These are phyloP conservation scores for Agrilus planipennis DNA, from an alignment of 1,140 invertebrate genomes.

Conservation along the genomic window DNA sequence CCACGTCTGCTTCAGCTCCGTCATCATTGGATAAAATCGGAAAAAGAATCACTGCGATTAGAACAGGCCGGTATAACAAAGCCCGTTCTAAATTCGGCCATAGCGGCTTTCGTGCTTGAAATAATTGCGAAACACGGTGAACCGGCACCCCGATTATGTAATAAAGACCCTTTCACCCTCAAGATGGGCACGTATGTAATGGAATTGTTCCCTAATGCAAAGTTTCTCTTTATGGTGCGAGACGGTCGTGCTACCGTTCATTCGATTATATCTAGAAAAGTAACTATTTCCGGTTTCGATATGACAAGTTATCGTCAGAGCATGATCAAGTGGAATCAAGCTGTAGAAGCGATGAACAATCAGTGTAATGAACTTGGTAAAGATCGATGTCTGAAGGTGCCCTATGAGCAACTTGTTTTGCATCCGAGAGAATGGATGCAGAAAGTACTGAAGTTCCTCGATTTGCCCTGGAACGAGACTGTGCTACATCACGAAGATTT, in stretches of 20 bases:
- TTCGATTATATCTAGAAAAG: conserved; percentile 81
- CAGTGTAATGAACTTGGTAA: conserved; percentile 85
- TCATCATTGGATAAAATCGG: conserved; percentile 85
- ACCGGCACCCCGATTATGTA: conserved; percentile 84
- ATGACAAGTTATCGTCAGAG: conserved; percentile 86
- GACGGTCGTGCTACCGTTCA: conserved; percentile 96
- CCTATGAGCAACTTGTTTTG: conserved; percentile 95
- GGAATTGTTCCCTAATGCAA: conserved; percentile 72
- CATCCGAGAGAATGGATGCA: conserved; percentile 85
- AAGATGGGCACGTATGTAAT: conserved; percentile 85
- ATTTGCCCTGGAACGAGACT: conserved; percentile 89
- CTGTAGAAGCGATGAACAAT: conserved; percentile 86
- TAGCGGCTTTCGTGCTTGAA: conserved; percentile 93
- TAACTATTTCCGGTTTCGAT: conserved; percentile 97
- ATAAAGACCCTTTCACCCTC: conserved; percentile 96
- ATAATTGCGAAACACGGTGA: conserved; percentile 93
- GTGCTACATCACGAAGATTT: conserved; percentile 95
- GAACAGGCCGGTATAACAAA: conserved; percentile 90
- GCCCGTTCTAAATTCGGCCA: conserved; percentile 85
- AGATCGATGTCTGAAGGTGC: conserved; percentile 66
- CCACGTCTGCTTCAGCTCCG: conserved; percentile 86
- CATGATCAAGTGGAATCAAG: conserved; percentile 91
- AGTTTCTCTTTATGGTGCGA: conserved; percentile 96
- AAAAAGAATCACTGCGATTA: conserved; percentile 77
- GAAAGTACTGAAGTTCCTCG: conserved; percentile 80